These are phyloP conservation scores for Macrotis lagotis DNA, from an alignment of 2,113 vertebrate species.

Conservation along the genomic window DNA sequence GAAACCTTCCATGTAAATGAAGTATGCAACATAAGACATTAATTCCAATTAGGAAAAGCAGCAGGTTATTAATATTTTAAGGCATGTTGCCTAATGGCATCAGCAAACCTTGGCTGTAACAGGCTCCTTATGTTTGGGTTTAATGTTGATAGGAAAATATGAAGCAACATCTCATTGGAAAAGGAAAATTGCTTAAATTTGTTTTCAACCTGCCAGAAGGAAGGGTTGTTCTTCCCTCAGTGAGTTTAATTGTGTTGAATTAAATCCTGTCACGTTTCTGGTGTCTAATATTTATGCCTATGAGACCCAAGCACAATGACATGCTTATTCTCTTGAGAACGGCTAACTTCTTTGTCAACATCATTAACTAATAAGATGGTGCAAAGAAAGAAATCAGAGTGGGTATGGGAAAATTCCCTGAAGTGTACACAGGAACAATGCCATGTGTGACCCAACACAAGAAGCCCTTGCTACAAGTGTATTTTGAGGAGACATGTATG, in stretches of 20 bases:
- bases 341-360: slow-evolving; percentile 23
- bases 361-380: slow-evolving; percentile 37
- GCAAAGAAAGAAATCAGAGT: slow-evolving; percentile 17
- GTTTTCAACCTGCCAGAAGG: slow-evolving; percentile 46
- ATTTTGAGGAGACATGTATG: not conserved
- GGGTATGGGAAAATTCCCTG: not conserved
- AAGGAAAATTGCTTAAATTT: slow-evolving; percentile 48
- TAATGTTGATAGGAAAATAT: slow-evolving; percentile 52
- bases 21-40: slow-evolving; percentile 25
- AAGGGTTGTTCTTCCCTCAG: slow-evolving; percentile 36
- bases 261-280: slow-evolving; percentile 38
- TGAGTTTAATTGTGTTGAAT: slow-evolving; percentile 54
- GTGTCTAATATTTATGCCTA: slow-evolving; percentile 42
- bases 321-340: slow-evolving; percentile 29
- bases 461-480: not conserved
- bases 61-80: slow-evolving; percentile 48
- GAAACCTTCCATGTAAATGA: slow-evolving; percentile 51
- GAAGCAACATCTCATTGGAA: slow-evolving; percentile 48
- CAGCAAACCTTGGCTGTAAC: slow-evolving; percentile 32
- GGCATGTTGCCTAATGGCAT: slow-evolving; percentile 22
- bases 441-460: not conserved
- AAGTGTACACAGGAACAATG: not conserved
- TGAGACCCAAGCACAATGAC: slow-evolving; percentile 36
- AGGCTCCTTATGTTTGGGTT: slow-evolving; percentile 26
- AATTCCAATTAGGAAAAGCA: slow-evolving; percentile 46